phyloP scores from a whole-genome alignment of 2,113 vertebrate genomes.

The Lethenteron camtschaticum region DNA sequence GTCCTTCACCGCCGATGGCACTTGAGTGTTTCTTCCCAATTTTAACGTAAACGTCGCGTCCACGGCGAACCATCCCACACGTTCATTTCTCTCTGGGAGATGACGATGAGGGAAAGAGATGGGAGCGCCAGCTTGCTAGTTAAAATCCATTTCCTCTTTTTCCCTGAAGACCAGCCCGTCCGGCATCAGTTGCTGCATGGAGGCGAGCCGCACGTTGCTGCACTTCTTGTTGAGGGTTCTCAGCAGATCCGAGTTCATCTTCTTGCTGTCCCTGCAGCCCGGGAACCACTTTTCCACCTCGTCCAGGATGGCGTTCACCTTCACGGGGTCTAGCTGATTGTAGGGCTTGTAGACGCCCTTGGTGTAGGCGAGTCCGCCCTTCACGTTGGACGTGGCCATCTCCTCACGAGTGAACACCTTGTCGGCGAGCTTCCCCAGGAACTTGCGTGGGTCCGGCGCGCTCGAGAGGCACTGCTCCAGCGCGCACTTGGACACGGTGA shows the following conservation, averaged over 20 bases:
- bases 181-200: neutral
- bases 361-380: conserved; percentile 5
- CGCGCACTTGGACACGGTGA: neutral
- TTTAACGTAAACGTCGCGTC: too few relatives aligned
- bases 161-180: too few relatives aligned
- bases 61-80: too few relatives aligned
- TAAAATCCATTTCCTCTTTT: too few relatives aligned
- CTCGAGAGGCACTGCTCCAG: conserved; percentile 3
- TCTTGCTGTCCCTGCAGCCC: conserved; percentile 6
- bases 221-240: conserved; percentile 5
- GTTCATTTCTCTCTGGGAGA: too few relatives aligned
- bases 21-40: too few relatives aligned
- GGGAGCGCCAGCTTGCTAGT: too few relatives aligned
- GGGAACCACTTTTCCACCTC: conserved; percentile 3
- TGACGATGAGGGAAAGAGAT: too few relatives aligned
- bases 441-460: neutral
- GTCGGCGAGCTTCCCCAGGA: conserved; percentile 4
- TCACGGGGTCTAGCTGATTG: conserved; percentile 4
- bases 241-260: conserved; percentile 4
- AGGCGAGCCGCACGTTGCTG: conserved; percentile 5
- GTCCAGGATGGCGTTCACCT: conserved; percentile 3
- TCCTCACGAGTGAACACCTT: conserved; percentile 2
- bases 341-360: conserved; percentile 5
- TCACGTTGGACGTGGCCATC: conserved; percentile 3
- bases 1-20: too few relatives aligned